phyloP scores from a whole-genome alignment of 1,140 invertebrate genomes.

The Drosophila lini region DNA sequence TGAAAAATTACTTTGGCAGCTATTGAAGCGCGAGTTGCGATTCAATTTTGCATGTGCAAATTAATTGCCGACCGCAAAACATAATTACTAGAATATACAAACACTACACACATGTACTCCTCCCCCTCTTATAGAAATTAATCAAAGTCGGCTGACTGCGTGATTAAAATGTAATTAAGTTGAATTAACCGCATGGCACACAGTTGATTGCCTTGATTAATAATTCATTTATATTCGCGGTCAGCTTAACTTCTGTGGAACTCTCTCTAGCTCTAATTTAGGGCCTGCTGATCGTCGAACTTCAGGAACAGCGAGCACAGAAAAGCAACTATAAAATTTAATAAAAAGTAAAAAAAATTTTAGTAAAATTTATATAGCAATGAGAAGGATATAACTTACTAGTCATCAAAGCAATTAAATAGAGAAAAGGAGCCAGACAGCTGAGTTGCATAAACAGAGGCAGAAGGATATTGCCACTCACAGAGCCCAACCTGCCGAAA shows the following conservation, averaged over 20 bases:
- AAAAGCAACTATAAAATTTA: conserved; percentile 41
- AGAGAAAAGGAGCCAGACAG: conserved; percentile 62
- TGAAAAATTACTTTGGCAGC: conserved; percentile 59
- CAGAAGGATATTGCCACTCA: conserved; percentile 56
- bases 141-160: conserved; percentile 37
- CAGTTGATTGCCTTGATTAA: conserved; percentile 52
- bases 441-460: conserved; percentile 58
- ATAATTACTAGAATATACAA: conserved; percentile 28
- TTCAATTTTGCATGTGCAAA: conserved; percentile 56
- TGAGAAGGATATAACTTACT: conserved; percentile 31
- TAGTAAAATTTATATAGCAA: not conserved
- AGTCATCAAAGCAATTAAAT: conserved; percentile 53
- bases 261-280: conserved; percentile 24
- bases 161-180: conserved; percentile 65
- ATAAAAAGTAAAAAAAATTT: too few relatives aligned
- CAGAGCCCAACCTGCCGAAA: conserved; percentile 64
- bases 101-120: not conserved
- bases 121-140: conserved; percentile 47
- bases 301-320: conserved; percentile 58
- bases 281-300: conserved; percentile 55
- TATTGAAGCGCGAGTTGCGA: conserved; percentile 45
- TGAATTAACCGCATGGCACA: conserved; percentile 40
- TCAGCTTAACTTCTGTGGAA: not conserved
- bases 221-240: conserved; percentile 2
- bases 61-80: conserved; percentile 62